These are phyloP conservation scores for Tipula unca DNA, from an alignment of 2,888 invertebrate species.

Conservation along the genomic window DNA sequence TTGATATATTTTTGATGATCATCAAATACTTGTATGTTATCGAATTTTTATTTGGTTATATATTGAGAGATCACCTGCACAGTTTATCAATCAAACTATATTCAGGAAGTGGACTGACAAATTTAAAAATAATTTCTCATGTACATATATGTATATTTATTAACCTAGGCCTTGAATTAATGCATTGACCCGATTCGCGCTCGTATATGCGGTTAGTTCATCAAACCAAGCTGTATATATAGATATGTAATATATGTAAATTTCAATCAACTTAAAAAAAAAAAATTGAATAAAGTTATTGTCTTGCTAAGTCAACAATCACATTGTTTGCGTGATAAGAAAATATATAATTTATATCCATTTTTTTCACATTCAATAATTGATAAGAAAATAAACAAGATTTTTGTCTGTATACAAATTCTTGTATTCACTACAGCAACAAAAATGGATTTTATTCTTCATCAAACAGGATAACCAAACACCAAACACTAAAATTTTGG, in stretches of 20 bases:
- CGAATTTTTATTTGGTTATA: not conserved
- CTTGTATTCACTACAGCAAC: not conserved
- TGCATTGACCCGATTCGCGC: not conserved
- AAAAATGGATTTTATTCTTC: not conserved
- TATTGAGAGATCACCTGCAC: not conserved
- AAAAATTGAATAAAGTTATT: not conserved
- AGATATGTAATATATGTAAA: not conserved
- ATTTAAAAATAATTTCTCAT: not conserved
- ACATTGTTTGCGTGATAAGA: not conserved
- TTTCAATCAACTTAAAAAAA: not conserved
- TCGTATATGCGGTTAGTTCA: not conserved
- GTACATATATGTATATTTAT: not conserved
- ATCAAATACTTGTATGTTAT: not conserved
- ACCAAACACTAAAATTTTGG: not conserved
- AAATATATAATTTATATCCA: not conserved
- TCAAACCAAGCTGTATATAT: not conserved
- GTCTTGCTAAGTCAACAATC: not conserved
- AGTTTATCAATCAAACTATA: not conserved
- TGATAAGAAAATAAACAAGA: constrained; percentile 8
- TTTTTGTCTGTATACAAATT: not conserved
- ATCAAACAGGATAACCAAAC: not conserved
- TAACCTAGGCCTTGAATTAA: not conserved
- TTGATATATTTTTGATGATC: not conserved
- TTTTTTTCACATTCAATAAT: not conserved
- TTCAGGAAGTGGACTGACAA: not conserved